Conservation (phyloP, 2,888 invertebrate genomes). For the Boloria selene region DNA sequence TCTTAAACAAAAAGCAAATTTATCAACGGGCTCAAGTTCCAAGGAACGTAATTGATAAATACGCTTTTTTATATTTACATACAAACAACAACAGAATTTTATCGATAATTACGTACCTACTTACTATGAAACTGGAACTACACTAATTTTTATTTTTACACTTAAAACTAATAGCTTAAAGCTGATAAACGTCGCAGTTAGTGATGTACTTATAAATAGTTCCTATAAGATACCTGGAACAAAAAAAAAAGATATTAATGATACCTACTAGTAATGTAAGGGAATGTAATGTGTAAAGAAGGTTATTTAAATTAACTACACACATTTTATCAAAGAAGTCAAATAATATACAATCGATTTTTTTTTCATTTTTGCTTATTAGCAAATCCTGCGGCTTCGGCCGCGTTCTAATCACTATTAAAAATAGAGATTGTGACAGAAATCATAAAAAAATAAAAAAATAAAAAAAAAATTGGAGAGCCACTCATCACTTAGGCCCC, state of each 20-base stretch:
- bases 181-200: slow-evolving; percentile 4
- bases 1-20: slow-evolving; percentile 61
- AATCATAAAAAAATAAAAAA: no score
- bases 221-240: slow-evolving; percentile 21
- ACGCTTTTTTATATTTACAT: slow-evolving; percentile 55
- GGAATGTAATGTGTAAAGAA: no score
- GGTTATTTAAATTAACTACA: no score
- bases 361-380: no score
- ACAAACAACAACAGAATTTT: neutral
- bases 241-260: slow-evolving; percentile 11
- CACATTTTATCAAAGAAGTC: no score
- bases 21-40: slow-evolving; percentile 76
- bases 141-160: slow-evolving; percentile 13
- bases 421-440: no score
- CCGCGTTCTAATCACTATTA: no score
- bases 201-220: neutral
- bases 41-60: slow-evolving; percentile 65
- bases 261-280: neutral
- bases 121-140: neutral
- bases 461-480: no score
- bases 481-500: no score
- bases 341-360: no score
- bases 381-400: no score
- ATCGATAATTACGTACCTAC: slow-evolving; percentile 2
- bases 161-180: slow-evolving; percentile 19